Evolutionary conservation across 2,113 vertebrate genomes (phyloP), one percentile per base, ranked within the genome.

Genomic region (Thunnus thynnus): DNA sequence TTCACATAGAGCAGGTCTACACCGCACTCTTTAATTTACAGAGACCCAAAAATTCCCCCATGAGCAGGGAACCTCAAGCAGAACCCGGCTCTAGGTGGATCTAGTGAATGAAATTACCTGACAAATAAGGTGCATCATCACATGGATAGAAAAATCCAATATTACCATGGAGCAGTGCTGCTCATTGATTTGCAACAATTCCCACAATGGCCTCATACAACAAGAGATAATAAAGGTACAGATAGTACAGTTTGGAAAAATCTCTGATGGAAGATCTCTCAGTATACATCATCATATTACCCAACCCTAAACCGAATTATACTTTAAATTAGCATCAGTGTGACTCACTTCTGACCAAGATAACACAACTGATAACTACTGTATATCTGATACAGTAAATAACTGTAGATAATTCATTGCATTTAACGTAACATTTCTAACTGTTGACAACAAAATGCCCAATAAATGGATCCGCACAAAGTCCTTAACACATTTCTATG

Each of bases 401-500:
- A 20, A 56, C 32, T 46, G 44, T 52, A 64, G 5, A 74, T 32
- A 65, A 51, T 22, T 51, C 30, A 16, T 11, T 51, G 47, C 11
- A 72, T n/a, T 5, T 9, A 13, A 47, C 3, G 32, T 14, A 57
- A 25, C 3, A 64, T 76, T 65, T 73, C 9, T 22, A 72, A 74
- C 30, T 55, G 60, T 20, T 56, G 2, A 13, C 16, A 25, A 32
- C 54, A 62, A 74, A 61, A 72, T 67, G 22, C 17, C 52, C 44
- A 72, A 32, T 64, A 86, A 75, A 63, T 69, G 2, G 55, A 67
- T 81, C 66, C 73, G 76, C 75, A 70, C 73, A 25, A 78, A 77
- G 62, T 74, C 20, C 17, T 80, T 71, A 75, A 80, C 76, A 89
- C 60, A 3, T 80, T 82, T 74, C 44, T 46, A 41, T 46, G 72